Base-by-base conservation (phyloP, 2,797 vertebrate species). In the Arctocebus calabarensis region DNA sequence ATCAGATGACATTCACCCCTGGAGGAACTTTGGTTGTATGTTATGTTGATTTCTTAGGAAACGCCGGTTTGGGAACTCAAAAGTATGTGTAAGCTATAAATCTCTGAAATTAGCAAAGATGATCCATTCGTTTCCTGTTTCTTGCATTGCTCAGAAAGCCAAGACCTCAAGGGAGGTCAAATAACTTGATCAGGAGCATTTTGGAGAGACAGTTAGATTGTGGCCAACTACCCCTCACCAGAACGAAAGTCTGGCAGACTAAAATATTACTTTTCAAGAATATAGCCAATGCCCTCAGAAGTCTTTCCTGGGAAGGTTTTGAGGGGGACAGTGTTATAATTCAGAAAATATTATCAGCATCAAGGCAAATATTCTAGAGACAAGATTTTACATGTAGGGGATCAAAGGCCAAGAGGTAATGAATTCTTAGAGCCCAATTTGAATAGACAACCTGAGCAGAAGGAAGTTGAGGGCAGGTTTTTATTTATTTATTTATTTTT, bases 51-150 rank as follows among this genome's bases (percentile, higher is more conserved):
- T 75, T 90, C 29, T 84, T 73, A 62, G 37, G n/a, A 57, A 75
- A 73, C 59, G 9, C 4, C 3, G 12, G 68, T 77, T 84, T 79
- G 23, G 57, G 40, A 84, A 84, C 79, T 88, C 23, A 79, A 52
- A 17, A 73, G 8, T 84, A 77, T 11, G 64, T 64, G 40, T 45
- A 78, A 29, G 4, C 12, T 66, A 57, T n/a, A 88, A 43, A 93
- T 74, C 43, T 88, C 79, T 61, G 73, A 61, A 84, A 61, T 20
- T 61, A 37, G 29, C 61, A 81, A 91, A 84, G 66, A 66, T n/a
- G 27, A 94, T 37, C 40, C 23, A 61, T 81, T 22, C 75, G 37
- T 34, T 92, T 74, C 40, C 34, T 83, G 17, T 14, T 89, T 55
- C 48, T 74, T 88, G n/a, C 10, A 7, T 86, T n/a, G 14, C 13